A percentile compares a stretch with the other conserved stretches of the same genome.
Evolutionary conservation across 2,797 vertebrate genomes (phyloP).

Genomic region (Myotis vivesi): DNA sequence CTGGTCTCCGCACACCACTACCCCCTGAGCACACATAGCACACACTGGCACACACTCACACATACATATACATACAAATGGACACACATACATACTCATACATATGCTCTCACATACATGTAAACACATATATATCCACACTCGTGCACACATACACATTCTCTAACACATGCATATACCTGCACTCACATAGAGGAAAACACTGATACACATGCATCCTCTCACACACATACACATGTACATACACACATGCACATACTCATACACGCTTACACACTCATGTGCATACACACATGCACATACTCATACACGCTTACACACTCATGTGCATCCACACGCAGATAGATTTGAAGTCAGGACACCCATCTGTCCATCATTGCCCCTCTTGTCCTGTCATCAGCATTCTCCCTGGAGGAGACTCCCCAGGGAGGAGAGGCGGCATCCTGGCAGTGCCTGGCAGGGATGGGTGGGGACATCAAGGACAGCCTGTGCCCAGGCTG

Average conservation of each 20-base stretch:
- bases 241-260: no score
- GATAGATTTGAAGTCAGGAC: neutral
- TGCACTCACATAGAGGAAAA: neutral
- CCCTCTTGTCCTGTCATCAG: neutral
- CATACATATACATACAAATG: no score
- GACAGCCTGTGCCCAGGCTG: neutral
- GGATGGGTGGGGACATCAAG: neutral
- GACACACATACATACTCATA: neutral
- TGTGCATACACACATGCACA: no score
- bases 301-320: neutral
- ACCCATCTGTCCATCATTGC: accelerated
- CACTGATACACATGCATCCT: neutral
- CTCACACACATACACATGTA: neutral
- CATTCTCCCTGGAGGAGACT: neutral
- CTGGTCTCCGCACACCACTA: accelerated
- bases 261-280: neutral
- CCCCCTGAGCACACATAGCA: neutral
- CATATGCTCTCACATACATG: neutral
- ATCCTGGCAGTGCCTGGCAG: neutral
- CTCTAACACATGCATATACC: neutral
- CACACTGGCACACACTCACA: neutral
- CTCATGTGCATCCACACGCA: accelerated
- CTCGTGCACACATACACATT: neutral
- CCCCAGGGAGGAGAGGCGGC: neutral
- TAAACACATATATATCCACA: neutral